Base-by-base conservation (phyloP, 1,140 invertebrate genomes). In the Steinernema feltiae region DNA sequence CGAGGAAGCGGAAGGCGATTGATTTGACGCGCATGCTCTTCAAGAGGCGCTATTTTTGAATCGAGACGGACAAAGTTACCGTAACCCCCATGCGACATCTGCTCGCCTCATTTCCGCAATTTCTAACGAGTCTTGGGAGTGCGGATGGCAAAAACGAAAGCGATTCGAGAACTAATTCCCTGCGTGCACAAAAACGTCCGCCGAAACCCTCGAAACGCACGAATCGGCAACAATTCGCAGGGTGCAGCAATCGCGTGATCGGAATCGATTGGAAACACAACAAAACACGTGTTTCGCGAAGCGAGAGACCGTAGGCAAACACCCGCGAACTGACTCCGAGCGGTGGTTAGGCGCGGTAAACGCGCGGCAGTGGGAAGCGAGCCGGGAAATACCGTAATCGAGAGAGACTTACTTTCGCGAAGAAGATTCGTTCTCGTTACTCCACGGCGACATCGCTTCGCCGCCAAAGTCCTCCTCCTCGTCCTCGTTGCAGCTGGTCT, bases 401-500 rank as follows among this genome's bases (percentile, higher is more conserved):
- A 46, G n/a, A n/a, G 35, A 18, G 35, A 63, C 53, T 63, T 21
- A 63, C 53, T 63, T 63, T 63, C 53, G 53, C 12, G 53, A 63
- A 27, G 53, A 63, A 15, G 53, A 63, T 3, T 63, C 53, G 24
- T 63, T 63, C 53, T 63, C 53, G 53, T 63, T 63, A 27, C 53
- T 63, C 53, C 53, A 63, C 53, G 53, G 53, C 12, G 12, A 17
- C 53, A 63, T 7, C 24, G 12, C 24, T 63, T 63, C 53, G 53
- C 12, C 53, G 53, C 53, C 53, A 27, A 63, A 63, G 12, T 63
- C 53, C 53, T 63, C 53, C 12, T 63, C 53, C 3, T 63, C 53
- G 53, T 63, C 53, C 24, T 63, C 53, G 53, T 63, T 63, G 53
- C 53, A 63, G 53, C 53, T 63, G 53, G 53, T 63, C 53, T 63